Evolutionary conservation across 2,888 invertebrate species (phyloP).

Genomic region (Helleia helle): DNA sequence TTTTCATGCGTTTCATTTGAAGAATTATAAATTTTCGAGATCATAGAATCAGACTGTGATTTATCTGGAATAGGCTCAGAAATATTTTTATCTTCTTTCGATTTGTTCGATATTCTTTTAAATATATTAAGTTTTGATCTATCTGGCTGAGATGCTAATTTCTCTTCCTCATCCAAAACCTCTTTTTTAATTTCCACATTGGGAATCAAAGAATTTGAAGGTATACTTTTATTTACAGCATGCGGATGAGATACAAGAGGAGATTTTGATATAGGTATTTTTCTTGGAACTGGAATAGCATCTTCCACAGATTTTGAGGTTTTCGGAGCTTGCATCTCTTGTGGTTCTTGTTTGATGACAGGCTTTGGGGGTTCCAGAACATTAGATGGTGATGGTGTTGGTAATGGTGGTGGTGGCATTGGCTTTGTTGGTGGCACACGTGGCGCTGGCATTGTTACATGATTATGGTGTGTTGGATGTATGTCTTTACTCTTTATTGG

Average conservation of each 20-base stretch:
- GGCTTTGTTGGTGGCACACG: slow-evolving; percentile 34
- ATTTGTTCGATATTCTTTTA: slow-evolving; percentile 87
- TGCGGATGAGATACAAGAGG: slow-evolving; percentile 54
- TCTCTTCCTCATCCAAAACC: slow-evolving; percentile 68
- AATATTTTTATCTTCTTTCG: slow-evolving; percentile 75
- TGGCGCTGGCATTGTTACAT: slow-evolving; percentile 53
- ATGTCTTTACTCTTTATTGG: slow-evolving; percentile 54
- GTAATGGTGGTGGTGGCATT: slow-evolving; percentile 36
- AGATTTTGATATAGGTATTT: slow-evolving; percentile 65
- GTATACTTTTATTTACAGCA: slow-evolving; percentile 43
- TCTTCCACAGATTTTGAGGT: slow-evolving; percentile 39
- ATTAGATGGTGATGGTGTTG: slow-evolving; percentile 30
- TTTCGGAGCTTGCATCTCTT: slow-evolving; percentile 36
- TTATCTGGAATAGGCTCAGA: slow-evolving; percentile 57
- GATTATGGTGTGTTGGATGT: slow-evolving; percentile 57
- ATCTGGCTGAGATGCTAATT: slow-evolving; percentile 85
- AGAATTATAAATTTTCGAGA: slow-evolving; percentile 60
- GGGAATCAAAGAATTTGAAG: slow-evolving; percentile 42
- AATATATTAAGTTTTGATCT: slow-evolving; percentile 90
- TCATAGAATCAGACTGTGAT: slow-evolving; percentile 51
- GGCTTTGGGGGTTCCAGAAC: slow-evolving; percentile 38
- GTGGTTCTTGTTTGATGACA: slow-evolving; percentile 55
- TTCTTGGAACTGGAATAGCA: slow-evolving; percentile 62
- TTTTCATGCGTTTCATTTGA: slow-evolving; percentile 39
- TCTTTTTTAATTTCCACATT: slow-evolving; percentile 67